phyloP scores from a whole-genome alignment of 2,797 vertebrate species.

The Salmo trutta region DNA sequence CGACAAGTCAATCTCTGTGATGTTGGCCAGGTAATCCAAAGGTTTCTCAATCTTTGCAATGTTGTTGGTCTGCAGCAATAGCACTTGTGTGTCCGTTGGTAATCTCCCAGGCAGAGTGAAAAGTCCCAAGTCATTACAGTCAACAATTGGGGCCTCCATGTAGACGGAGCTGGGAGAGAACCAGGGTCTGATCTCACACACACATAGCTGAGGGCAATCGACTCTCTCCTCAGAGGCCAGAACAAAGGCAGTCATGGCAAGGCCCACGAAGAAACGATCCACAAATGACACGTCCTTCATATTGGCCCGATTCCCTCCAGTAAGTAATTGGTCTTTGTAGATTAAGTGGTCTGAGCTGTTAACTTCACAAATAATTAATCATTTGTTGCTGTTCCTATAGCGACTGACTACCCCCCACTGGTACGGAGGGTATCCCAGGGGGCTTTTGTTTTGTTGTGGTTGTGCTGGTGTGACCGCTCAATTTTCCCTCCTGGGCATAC shows the following conservation, averaged over 20 bases:
- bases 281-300: conserved; percentile 92
- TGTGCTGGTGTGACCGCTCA: conserved; percentile 54
- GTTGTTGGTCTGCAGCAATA: conserved; percentile 95
- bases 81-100: conserved; percentile 88
- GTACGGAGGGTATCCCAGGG: conserved; percentile 57
- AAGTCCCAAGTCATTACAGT: conserved; percentile 96
- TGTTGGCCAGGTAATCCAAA: conserved; percentile 88
- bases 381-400: conserved; percentile 72
- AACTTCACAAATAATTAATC: conserved; percentile 76
- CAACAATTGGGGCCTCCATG: conserved; percentile 93
- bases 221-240: conserved; percentile 81
- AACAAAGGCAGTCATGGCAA: conserved; percentile 84
- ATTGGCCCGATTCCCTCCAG: conserved; percentile 81
- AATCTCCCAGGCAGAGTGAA: conserved; percentile 82
- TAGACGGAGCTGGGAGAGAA: conserved; percentile 95
- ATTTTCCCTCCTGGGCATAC: conserved; percentile 62
- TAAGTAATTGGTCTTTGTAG: conserved; percentile 73
- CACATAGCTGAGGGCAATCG: conserved; percentile 89
- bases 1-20: conserved; percentile 96
- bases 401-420: conserved; percentile 62
- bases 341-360: conserved; percentile 67
- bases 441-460: conserved; percentile 50
- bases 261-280: conserved; percentile 87
- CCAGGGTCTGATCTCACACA: conserved; percentile 95
- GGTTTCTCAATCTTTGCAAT: conserved; percentile 86